Evolutionary conservation across 35 echinoderm and acorn worm species (phyloP), one percentile per base, ranked within the genome.

Genomic region (Eucidaris tribuloides): DNA sequence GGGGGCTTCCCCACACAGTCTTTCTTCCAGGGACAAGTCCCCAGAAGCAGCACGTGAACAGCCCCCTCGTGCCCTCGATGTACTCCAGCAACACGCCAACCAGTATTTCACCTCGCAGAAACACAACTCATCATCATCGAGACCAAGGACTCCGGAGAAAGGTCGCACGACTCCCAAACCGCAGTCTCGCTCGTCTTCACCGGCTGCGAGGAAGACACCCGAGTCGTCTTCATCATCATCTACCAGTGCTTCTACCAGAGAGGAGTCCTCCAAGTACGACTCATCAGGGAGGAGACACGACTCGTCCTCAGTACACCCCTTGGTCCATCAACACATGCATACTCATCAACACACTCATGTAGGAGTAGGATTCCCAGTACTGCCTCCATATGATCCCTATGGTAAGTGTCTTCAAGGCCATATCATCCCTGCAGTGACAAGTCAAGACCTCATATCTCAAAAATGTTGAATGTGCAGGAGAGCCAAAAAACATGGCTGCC

Each of bases 331-430:
- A 59, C 88, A 90, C 58, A 83, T 90, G 71, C 88, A 90, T 36
- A 90, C 88, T 18, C 88, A 90, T 46, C 88, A 90, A 32, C 88
- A 90, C 56, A 90, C 88, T 13, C 88, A 90, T 64, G 81, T 90
- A 79, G 65, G 76, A 54, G 62, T 84, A 77, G 76, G 77, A 14
- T 84, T 76, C 45, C 66, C 88, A 77, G 71, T 90, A 58, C 68
- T 90, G 66, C 80, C 66, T 33, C 70, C 88, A 15, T 90, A 90
- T 63, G 88, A 90, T 90, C 88, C 81, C 20, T 90, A 79, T 78
- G 88, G 88, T 90, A 77, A 84, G 88, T 20, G 9, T 7, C 1
- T 65, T 17, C 24, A 27, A 1, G 3, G 14, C 35, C 34, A 25
- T 79, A 40, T 42, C 40, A 3, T 27, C 41, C 19, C 25, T 11